Percentiles rank a stretch among this genome's conserved stretches.
phyloP scores from a whole-genome alignment of 2,797 vertebrate genomes.

The Lacerta bilineata region DNA sequence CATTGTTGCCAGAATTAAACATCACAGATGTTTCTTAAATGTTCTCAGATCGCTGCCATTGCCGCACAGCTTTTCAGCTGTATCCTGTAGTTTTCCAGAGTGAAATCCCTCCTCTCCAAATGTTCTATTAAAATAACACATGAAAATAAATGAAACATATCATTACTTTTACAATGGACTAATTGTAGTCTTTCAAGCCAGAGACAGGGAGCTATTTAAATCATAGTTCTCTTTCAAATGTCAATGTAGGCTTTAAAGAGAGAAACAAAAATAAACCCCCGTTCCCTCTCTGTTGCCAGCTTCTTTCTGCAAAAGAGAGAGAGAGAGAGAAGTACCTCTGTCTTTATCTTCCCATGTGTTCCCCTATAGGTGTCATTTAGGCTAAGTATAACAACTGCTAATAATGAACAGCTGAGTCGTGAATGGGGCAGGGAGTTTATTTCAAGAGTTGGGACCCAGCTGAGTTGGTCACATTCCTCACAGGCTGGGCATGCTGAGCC shows the following conservation, averaged over 20 bases:
- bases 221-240: constrained; percentile 67
- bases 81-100: constrained; percentile 75
- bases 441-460: constrained; percentile 44
- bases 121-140: constrained; percentile 79
- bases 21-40: constrained; percentile 69
- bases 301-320: constrained; percentile 15
- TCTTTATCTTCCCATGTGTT: constrained; percentile 37
- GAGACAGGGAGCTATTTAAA: constrained; percentile 70
- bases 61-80: constrained; percentile 74
- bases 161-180: constrained; percentile 80
- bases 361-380: constrained; percentile 35
- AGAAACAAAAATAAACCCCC: constrained; percentile 33
- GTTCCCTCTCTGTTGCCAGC: neutral
- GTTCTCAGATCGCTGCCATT: constrained; percentile 63
- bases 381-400: constrained; percentile 50
- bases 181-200: constrained; percentile 78
- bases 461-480: constrained; percentile 46
- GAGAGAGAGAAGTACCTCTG: constrained; percentile 30
- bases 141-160: constrained; percentile 81
- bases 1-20: constrained; percentile 62
- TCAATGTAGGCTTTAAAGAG: constrained; percentile 69
- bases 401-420: constrained; percentile 56
- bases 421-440: constrained; percentile 26
- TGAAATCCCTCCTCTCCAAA: constrained; percentile 74
- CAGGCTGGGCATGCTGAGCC: constrained; percentile 25